Conservation (phyloP, 2,113 vertebrate genomes). For the Ramphastos sulfuratus region DNA sequence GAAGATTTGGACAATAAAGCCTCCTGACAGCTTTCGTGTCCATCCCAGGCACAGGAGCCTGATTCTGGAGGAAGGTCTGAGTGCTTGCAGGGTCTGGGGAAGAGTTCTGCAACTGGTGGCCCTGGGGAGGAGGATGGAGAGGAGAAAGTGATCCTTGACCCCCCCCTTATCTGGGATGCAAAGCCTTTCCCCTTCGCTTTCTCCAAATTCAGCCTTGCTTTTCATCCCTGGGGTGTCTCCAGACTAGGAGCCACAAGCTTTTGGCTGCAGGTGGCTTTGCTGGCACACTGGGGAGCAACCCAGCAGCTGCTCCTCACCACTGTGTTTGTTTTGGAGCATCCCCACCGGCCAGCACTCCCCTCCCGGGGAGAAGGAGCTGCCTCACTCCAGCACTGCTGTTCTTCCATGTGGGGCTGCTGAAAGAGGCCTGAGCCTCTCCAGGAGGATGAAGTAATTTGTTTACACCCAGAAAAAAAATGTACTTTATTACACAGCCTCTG, state of each 20-base stretch:
- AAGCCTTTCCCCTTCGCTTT: neutral
- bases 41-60: rapidly evolving
- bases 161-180: neutral
- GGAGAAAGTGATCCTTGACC: neutral
- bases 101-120: neutral
- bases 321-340: constrained; percentile 3
- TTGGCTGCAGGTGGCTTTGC: neutral
- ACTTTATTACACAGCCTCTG: neutral
- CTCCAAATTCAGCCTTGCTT: neutral
- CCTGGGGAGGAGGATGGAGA: neutral
- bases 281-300: neutral
- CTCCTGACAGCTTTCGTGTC: constrained; percentile 36
- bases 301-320: neutral
- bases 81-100: neutral
- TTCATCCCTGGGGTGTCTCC: neutral
- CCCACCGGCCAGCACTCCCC: neutral
- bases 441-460: constrained; percentile 56
- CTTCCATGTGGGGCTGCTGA: neutral
- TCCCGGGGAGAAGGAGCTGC: neutral
- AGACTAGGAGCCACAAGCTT: neutral
- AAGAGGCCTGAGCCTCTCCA: neutral
- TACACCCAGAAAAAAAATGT: neutral
- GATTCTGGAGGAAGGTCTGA: neutral
- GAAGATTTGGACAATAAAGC: constrained; percentile 60
- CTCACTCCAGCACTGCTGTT: neutral